Base-by-base conservation (phyloP, 2,797 vertebrate species). In the Epinephelus coioides region DNA sequence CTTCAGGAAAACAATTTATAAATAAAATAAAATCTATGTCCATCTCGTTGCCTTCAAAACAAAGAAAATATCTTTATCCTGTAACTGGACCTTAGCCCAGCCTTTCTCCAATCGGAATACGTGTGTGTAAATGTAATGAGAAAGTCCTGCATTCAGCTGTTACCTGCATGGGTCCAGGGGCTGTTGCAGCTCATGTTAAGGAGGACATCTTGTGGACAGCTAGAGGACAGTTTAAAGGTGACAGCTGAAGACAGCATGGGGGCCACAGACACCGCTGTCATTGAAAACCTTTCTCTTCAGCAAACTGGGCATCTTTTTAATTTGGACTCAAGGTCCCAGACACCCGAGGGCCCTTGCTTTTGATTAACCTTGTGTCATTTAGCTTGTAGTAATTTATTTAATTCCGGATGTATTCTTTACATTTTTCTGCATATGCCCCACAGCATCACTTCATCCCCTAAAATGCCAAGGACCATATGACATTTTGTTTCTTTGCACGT, bases 161-260 rank as follows among this genome's bases (percentile, higher is more conserved):
- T 21, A 1, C n/a, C 8, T 59, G 47, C 4, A 2, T 43, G 47
- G n/a, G 9, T 50, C 49, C 10, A 11, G 7, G 27, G 19, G 9
- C 15, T 4, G 15, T 50, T 62, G 25, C 25, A 1, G 50, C 25
- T 46, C 27, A 18, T 64, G 75, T 60, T 25, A 3, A 72, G 70
- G 64, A 51, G 64, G 70, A 50, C 64, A 47, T 43, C 62, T 75
- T 46, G 34, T 59, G 72, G 66, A 54, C 60, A 59, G 13, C 60
- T 38, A 21, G 44, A 54, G 53, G 23, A 78, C 2, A 6, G 34
- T 30, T 61, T 1, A 40, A 61, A 30, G 23, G 17, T 3, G 12
- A 19, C 19, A 21, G n/a, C 12, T 8, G 23, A 14, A 38, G 25
- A 4, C 55, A 69, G 54, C 40, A 44, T 3, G 15, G 46, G 18